Evolutionary conservation across 1,140 invertebrate species (phyloP).

Genomic region (Heterodera carotae): DNA sequence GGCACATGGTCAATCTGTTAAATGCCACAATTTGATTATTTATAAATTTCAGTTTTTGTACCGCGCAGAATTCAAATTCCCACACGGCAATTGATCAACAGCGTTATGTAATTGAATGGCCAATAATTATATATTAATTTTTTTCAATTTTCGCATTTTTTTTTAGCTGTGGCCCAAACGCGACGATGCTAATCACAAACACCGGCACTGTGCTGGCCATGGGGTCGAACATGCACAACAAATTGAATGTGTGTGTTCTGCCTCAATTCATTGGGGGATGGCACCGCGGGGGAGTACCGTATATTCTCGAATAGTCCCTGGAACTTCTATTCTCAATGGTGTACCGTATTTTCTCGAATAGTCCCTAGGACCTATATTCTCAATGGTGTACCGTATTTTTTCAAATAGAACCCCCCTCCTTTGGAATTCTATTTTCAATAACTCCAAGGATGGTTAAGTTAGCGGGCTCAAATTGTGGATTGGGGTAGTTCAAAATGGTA

Average conservation of each 20-base stretch:
- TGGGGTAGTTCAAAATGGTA: no score
- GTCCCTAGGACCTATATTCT: no score
- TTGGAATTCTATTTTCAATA: no score
- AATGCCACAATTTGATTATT: no score
- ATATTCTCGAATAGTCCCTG: no score
- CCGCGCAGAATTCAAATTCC: conserved; percentile 44
- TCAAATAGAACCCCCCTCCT: no score
- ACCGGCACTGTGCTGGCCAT: conserved; percentile 73
- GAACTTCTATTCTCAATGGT: no score
- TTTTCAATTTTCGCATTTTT: neutral
- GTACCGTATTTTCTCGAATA: no score
- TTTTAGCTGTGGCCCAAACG: conserved; percentile 72
- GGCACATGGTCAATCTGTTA: conserved; percentile 68
- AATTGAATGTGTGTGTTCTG: conserved; percentile 69
- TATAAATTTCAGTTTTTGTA: conserved; percentile 18
- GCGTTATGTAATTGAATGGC: conserved; percentile 50
- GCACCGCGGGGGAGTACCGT: no score
- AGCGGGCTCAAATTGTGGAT: no score
- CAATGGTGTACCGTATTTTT: no score
- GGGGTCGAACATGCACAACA: conserved; percentile 75
- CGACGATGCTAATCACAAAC: conserved; percentile 71
- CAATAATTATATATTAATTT: neutral
- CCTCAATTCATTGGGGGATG: neutral
- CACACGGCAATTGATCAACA: conserved; percentile 53
- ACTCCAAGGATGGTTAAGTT: no score